Base-by-base conservation (phyloP, 2,888 invertebrate genomes). In the Synanthedon myopaeformis region DNA sequence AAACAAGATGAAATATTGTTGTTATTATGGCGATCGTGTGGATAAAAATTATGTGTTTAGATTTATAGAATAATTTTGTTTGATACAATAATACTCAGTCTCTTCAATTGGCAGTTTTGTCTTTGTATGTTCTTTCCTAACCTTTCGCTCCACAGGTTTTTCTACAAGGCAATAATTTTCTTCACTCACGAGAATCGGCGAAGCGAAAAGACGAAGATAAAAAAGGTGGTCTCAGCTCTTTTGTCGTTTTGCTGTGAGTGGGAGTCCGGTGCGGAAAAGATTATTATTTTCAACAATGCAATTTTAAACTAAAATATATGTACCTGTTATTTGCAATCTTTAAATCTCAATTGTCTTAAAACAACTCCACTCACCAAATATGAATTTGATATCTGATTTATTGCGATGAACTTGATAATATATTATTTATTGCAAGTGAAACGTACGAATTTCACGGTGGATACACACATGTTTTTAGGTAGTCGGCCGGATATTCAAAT, bases 181-280 rank as follows among this genome's bases (percentile, higher is more conserved):
- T 76, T 72, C 67, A 69, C 75, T 74, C 68, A 66, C 67, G 65
- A 63, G 67, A 68, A 57, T 72, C 80, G 73, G 57, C 76, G 76
- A 79, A 77, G 76, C 77, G 81, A 77, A 76, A 79, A 72, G 70
- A 66, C 70, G 61, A 68, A 79, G 79, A 81, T 81, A 82, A 82
- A 82, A 81, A 78, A 74, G 74, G 72, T 73, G 69, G 71, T 64
- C 62, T 76, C 76, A 76, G 76, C 76, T 70, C 73, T 79, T 79
- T 78, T 76, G 76, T 75, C 68, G 69, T 69, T 66, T 65, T 62
- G 61, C 66, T 65, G 69, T 69, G 61, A 63, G 61, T 63, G 61
- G 55, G 55, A 59, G 61, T 60, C 59, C 63, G 63, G 61, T 64
- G 12, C 23, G 49, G 49, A 19, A 49, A 49, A 49, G 49, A 49